Conservation (phyloP, 1,140 invertebrate species). For the Tetramorium parvispinum region DNA sequence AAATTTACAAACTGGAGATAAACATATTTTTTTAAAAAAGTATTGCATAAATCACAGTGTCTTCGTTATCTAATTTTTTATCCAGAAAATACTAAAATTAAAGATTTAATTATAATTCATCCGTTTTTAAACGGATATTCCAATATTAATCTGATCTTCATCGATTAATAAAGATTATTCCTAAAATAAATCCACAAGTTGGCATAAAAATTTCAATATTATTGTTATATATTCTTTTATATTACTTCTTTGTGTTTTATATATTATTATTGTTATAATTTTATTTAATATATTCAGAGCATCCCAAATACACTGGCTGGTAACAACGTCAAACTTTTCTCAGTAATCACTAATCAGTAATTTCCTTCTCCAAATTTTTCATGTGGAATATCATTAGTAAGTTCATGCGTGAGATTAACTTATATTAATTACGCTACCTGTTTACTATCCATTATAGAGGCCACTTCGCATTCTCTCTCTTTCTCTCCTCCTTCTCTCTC, state of each 20-base stretch:
- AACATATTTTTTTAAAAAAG: neutral
- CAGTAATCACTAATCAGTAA: neutral
- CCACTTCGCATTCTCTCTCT: conserved; percentile 9
- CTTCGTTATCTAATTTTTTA: neutral
- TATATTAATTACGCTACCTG: neutral
- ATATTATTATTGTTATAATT: neutral
- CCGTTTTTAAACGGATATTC: neutral
- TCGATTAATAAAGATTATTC: neutral
- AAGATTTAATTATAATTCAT: neutral
- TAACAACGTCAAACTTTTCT: neutral
- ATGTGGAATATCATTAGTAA: neutral
- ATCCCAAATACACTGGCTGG: too few relatives aligned
- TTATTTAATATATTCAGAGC: neutral
- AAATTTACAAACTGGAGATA: neutral
- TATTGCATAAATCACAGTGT: neutral
- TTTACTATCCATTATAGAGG: conserved; percentile 23
- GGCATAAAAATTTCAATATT: neutral
- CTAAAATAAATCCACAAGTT: neutral
- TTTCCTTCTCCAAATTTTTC: neutral
- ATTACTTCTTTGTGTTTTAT: neutral
- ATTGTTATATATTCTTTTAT: neutral
- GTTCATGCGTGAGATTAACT: neutral
- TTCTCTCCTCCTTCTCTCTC: neutral
- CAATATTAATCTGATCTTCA: neutral
- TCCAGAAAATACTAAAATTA: neutral